These are phyloP conservation scores for Sylvia atricapilla DNA, from an alignment of 2,113 vertebrate species.

Conservation along the genomic window DNA sequence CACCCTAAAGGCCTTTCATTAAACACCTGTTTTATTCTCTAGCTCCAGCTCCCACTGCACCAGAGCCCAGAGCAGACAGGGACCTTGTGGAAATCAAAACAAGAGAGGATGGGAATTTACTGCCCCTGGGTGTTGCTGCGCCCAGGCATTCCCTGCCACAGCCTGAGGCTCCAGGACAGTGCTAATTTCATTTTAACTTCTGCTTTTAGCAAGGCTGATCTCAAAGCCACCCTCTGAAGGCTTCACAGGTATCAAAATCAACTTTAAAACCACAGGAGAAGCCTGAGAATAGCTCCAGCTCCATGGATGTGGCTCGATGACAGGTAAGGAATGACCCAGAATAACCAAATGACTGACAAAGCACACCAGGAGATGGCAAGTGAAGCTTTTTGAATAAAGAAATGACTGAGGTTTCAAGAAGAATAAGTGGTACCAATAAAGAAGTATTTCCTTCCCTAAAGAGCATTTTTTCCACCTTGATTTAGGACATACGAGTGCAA, in stretches of 20 bases:
- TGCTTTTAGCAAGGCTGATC: neutral
- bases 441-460: neutral
- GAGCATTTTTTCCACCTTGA: neutral
- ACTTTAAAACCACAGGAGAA: neutral
- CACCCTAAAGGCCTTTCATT: neutral
- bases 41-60: neutral
- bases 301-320: rapidly evolving
- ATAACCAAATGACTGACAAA: neutral
- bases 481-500: neutral
- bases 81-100: neutral
- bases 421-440: neutral
- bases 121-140: rapidly evolving
- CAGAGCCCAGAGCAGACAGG: neutral
- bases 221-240: neutral
- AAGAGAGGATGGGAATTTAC: neutral
- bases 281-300: neutral
- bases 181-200: neutral
- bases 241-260: neutral
- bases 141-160: neutral
- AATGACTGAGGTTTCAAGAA: neutral
- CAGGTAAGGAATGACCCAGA: neutral
- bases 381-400: neutral
- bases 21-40: neutral
- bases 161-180: neutral
- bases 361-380: neutral